phyloP scores from a whole-genome alignment of 1,140 invertebrate genomes.

The Neodiprion fabricii region DNA sequence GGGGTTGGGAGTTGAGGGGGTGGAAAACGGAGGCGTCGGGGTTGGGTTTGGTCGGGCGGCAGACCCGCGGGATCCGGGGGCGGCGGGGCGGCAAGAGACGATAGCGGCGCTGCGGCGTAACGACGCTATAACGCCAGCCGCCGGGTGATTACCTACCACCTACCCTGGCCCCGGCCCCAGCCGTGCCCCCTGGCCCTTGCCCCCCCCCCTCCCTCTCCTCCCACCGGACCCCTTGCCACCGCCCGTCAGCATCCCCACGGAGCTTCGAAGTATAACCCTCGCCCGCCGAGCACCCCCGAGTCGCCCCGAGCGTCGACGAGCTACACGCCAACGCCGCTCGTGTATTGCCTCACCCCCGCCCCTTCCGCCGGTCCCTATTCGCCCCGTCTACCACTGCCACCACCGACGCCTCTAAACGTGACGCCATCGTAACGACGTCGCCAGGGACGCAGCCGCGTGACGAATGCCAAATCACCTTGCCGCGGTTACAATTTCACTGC shows the following conservation, averaged over 20 bases:
- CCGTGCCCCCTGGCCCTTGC: slow-evolving; percentile 27
- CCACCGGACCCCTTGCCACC: background rate
- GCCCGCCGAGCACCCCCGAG: slow-evolving; percentile 9
- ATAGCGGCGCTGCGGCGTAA: slow-evolving; percentile 52
- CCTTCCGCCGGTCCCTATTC: slow-evolving; percentile 10
- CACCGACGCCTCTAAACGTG: slow-evolving; percentile 49
- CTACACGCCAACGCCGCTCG: slow-evolving; percentile 25
- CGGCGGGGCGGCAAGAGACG: slow-evolving; percentile 23
- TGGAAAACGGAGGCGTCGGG: slow-evolving; percentile 25
- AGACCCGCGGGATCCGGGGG: slow-evolving; percentile 24
- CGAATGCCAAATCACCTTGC: slow-evolving; percentile 13
- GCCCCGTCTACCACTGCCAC: background rate
- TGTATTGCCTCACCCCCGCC: background rate
- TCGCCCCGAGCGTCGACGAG: background rate
- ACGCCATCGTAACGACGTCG: slow-evolving; percentile 53
- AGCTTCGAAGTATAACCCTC: background rate
- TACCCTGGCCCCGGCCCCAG: slow-evolving; percentile 14
- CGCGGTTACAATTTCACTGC: background rate
- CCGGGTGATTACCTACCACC: slow-evolving; percentile 57
- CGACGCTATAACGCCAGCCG: slow-evolving; percentile 57
- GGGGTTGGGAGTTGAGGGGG: background rate
- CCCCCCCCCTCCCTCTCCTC: slow-evolving; percentile 16
- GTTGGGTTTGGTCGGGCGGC: slow-evolving; percentile 20
- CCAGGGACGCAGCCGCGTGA: slow-evolving; percentile 42
- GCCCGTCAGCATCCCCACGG: background rate